Conservation (phyloP, 2,888 invertebrate genomes). For the Elaeidobius kamerunicus region DNA sequence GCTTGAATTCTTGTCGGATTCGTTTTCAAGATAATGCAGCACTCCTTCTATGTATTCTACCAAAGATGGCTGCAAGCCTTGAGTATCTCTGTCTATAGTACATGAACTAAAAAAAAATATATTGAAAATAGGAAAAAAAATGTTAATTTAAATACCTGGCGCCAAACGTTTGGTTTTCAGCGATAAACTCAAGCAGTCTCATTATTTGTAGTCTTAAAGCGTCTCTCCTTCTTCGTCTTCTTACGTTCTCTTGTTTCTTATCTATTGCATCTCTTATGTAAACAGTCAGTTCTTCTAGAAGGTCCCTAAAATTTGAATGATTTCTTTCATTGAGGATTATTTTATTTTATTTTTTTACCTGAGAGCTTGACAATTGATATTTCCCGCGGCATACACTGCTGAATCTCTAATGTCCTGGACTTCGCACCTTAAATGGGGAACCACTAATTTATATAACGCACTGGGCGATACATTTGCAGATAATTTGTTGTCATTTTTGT, state of each 20-base stretch:
- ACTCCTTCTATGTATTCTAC: constrained; percentile 96
- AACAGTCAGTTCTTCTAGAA: constrained; percentile 92
- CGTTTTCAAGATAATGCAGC: constrained; percentile 84
- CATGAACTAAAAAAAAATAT: constrained; percentile 59
- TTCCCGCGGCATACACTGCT: constrained; percentile 89
- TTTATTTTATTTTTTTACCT: constrained; percentile 58
- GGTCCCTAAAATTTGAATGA: constrained; percentile 64
- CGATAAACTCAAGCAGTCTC: constrained; percentile 86
- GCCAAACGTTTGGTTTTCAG: constrained; percentile 87
- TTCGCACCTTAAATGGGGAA: constrained; percentile 91
- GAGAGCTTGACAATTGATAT: constrained; percentile 91
- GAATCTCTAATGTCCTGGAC: constrained; percentile 91
- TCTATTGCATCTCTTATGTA: constrained; percentile 95
- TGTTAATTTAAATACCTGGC: constrained; percentile 42
- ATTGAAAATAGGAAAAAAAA: not conserved
- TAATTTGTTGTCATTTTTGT: constrained; percentile 72
- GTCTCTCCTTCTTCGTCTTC: constrained; percentile 86
- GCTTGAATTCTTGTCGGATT: constrained; percentile 89
- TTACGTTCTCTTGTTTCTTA: constrained; percentile 95
- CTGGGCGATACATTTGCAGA: constrained; percentile 72
- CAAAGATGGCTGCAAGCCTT: constrained; percentile 75
- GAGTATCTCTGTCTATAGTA: constrained; percentile 78
- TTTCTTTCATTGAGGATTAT: not conserved
- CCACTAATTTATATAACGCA: constrained; percentile 87
- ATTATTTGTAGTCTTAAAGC: constrained; percentile 89